A percentile compares a stretch with the other conserved stretches of the same genome.
These are phyloP conservation scores for Chaetorhynchus papuensis DNA, from an alignment of 2,113 vertebrate species.

Conservation along the genomic window DNA sequence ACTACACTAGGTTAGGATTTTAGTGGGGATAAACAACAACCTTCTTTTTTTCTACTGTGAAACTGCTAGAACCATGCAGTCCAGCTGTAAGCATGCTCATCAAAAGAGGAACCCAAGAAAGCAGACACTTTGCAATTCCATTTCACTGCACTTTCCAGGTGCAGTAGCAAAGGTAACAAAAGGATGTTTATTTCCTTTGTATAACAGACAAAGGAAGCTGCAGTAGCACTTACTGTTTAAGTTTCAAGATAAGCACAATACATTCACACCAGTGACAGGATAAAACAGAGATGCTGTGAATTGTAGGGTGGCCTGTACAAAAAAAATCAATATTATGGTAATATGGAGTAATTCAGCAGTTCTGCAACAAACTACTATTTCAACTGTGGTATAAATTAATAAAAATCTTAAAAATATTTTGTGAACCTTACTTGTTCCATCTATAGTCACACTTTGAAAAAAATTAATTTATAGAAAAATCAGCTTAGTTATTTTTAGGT, in stretches of 20 bases:
- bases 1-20: not conserved
- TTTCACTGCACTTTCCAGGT: not conserved
- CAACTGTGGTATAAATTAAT: not conserved
- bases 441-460: not conserved
- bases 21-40: not conserved
- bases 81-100: not conserved
- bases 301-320: not conserved
- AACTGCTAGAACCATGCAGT: not conserved
- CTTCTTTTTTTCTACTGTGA: conserved; percentile 20
- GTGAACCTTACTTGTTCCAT: not conserved
- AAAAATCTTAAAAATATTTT: not conserved
- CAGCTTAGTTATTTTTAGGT: not conserved
- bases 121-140: not conserved
- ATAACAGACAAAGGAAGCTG: not conserved
- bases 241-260: not conserved
- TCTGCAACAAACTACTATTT: not conserved
- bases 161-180: not conserved
- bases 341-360: not conserved
- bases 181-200: conserved; percentile 14
- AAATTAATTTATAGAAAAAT: not conserved
- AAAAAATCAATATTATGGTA: not conserved
- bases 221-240: not conserved
- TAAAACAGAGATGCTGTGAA: not conserved
- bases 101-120: not conserved
- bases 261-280: not conserved